Base-by-base conservation (phyloP, 2,888 invertebrate genomes). In the Lasioglossum morio region DNA sequence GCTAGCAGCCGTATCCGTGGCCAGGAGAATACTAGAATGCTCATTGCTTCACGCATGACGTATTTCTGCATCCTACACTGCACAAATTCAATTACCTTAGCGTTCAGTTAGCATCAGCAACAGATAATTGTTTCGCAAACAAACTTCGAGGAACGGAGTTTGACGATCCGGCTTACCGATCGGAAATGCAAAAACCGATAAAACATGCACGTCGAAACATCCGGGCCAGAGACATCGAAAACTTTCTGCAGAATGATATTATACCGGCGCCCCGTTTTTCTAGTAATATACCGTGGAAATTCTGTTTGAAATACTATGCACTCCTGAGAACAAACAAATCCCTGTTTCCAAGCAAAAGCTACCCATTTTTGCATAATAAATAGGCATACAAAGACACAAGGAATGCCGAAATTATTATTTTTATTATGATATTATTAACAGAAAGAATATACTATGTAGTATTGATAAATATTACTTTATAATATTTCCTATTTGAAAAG, bases 71-170 rank as follows among this genome's bases (percentile, higher is more conserved):
- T 79, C 72, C 76, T 83, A 76, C 76, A 83, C 83, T 72, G 79
- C 57, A 37, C 76, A 48, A 66, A 83, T 79, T 83, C 76, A 77
- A 79, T 83, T 83, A 79, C 76, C 63, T 76, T 34, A 43, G 75
- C 79, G 79, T 83, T 79, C 72, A 83, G 83, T 83, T 79, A 83
- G 76, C 76, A 72, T 63, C 72, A 72, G 60, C 63, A 48, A 46
- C 46, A 72, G 79, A 70, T 79, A 83, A 83, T 83, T 79, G 83
- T 76, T 79, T 66, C 79, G 37, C 48, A 63, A 72, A 82, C 82
- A 78, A 73, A 82, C 73, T 74, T 82, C n/a, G 37, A 16, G 30
- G 63, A 30, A 60, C 74, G 46, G 75, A 79, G 79, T 82, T 79
- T 34, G 70, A 34, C 73, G 63, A 74, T 79, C 19, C 43, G 40